A percentile compares a stretch with the other conserved stretches of the same genome.
phyloP scores from a whole-genome alignment of 2,797 vertebrate species.

The Epinephelus malabaricus region DNA sequence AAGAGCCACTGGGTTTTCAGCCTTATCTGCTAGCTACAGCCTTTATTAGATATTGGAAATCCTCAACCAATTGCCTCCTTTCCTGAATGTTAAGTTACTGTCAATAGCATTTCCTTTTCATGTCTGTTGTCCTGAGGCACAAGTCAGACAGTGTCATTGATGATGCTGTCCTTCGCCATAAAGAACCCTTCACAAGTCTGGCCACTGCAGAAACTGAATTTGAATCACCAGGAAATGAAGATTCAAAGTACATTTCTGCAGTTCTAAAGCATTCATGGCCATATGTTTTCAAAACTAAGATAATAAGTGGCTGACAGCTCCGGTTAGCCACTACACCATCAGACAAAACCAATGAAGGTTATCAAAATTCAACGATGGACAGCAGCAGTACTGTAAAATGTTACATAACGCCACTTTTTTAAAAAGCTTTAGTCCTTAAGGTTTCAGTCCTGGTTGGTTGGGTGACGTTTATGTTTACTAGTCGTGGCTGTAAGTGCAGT shows the following conservation, averaged over 20 bases:
- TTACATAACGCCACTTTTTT: not conserved
- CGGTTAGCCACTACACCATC: not conserved
- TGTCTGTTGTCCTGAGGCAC: conserved; percentile 47
- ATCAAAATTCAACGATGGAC: not conserved
- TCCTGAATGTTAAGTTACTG: conserved; percentile 65
- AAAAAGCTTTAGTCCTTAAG: not conserved
- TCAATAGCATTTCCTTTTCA: conserved; percentile 57
- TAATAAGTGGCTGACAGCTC: not conserved
- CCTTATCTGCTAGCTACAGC: conserved; percentile 77
- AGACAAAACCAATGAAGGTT: conserved; percentile 1
- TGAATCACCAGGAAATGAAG: conserved; percentile 9
- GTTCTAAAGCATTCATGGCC: not conserved
- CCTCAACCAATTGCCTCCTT: conserved; percentile 47
- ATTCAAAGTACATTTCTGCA: not conserved
- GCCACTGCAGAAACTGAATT: conserved; percentile 2
- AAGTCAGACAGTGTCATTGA: conserved; percentile 34
- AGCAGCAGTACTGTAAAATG: not conserved
- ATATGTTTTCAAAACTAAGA: conserved; percentile 11
- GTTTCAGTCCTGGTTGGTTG: not conserved
- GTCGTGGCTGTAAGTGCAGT: not conserved
- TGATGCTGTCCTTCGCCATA: conserved; percentile 46
- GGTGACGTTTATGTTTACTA: not conserved
- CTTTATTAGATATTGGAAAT: conserved; percentile 71
- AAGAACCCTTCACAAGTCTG: conserved; percentile 15
- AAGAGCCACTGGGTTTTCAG: conserved; percentile 37